These are phyloP conservation scores for Rosalia funebris DNA, from an alignment of 2,888 invertebrate species.

Conservation along the genomic window DNA sequence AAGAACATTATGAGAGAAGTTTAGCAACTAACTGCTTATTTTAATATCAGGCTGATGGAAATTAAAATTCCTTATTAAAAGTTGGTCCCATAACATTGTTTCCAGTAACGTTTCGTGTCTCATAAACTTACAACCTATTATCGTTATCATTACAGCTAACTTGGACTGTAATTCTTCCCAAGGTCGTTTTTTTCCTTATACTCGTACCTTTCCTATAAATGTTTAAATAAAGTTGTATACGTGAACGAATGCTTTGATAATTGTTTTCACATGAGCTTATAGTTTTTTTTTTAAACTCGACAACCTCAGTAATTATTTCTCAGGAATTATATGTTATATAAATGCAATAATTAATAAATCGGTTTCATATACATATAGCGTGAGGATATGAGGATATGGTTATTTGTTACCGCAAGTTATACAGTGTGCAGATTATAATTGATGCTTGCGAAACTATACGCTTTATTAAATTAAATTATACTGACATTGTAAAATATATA, in stretches of 20 bases:
- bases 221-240: slow-evolving; percentile 6
- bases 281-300: slow-evolving; percentile 2
- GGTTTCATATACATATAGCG: neutral
- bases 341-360: slow-evolving; percentile 5
- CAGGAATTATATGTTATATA: slow-evolving; percentile 9
- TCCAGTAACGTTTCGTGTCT: neutral
- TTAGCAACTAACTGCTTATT: too few relatives aligned
- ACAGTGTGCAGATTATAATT: too few relatives aligned
- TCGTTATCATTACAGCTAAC: neutral
- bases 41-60: too few relatives aligned
- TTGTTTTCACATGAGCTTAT: slow-evolving; percentile 13
- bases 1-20: too few relatives aligned
- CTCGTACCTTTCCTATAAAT: neutral
- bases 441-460: too few relatives aligned
- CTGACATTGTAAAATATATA: too few relatives aligned
- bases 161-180: slow-evolving; percentile 10
- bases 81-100: neutral
- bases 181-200: slow-evolving; percentile 17
- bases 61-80: too few relatives aligned
- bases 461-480: too few relatives aligned
- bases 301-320: slow-evolving; percentile 7
- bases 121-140: neutral
- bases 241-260: slow-evolving; percentile 7
- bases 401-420: too few relatives aligned
- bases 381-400: neutral